Percentiles rank a stretch among this genome's conserved stretches.
Evolutionary conservation across 2,888 invertebrate species (phyloP).

Genomic region (Electrophaes corylata): DNA sequence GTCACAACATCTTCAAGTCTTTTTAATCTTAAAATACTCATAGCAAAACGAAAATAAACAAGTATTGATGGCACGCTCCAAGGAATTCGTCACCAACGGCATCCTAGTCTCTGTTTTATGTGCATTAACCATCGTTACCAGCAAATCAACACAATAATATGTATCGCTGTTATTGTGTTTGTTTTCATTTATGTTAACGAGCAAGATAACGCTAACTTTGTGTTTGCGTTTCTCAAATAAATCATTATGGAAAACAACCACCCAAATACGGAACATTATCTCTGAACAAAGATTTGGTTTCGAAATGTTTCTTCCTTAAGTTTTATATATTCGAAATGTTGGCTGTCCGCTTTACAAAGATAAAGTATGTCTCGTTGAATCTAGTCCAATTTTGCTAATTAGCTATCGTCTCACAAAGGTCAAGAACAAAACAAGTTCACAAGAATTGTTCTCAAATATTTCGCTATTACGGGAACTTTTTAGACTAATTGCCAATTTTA

Average conservation of each 20-base stretch:
- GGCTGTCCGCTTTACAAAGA: conserved; percentile 1
- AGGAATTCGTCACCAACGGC: too few species aligned
- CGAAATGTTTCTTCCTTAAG: neutral
- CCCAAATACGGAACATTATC: neutral
- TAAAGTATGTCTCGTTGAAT: neutral
- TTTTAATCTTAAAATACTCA: too few species aligned
- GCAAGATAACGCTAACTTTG: conserved; percentile 2
- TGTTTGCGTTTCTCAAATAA: conserved; percentile 5
- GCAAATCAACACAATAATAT: neutral
- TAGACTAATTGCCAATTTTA: conserved; percentile 20
- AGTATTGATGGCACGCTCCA: too few species aligned
- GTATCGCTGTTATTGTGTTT: neutral
- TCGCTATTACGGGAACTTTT: conserved; percentile 9
- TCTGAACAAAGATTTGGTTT: neutral
- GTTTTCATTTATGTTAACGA: neutral
- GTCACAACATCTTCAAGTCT: too few species aligned
- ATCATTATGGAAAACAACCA: conserved; percentile 1
- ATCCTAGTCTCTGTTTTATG: neutral
- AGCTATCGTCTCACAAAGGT: conserved; percentile 15
- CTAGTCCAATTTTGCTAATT: conserved; percentile 16
- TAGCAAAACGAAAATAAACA: neutral
- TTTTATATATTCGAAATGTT: neutral
- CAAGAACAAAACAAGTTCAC: conserved; percentile 16
- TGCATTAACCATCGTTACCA: neutral
- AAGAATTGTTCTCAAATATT: conserved; percentile 21